Base-by-base conservation (phyloP, 2,113 vertebrate genomes). In the Harpagus bidentatus region DNA sequence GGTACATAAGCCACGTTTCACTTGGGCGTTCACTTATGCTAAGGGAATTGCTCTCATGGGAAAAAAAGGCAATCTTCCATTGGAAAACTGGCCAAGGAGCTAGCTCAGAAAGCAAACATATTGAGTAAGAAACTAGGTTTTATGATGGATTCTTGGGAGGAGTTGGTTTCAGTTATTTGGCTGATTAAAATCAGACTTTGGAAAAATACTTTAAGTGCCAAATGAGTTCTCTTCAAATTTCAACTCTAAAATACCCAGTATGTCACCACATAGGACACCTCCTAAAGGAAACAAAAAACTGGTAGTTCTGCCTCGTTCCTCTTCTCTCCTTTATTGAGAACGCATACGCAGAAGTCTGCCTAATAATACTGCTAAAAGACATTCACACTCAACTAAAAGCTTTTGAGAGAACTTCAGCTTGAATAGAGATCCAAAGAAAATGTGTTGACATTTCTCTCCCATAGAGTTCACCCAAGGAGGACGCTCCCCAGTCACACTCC, bases 101-200 rank as follows among this genome's bases (percentile, higher is more conserved):
- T 65, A 82, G 88, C 87, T 97, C 82, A 90, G 87, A 96, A 93
- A 96, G 85, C 71, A 96, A 93, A 96, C 93, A 95, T 31, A 72
- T 73, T 94, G 79, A 95, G 85, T 91, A 96, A 96, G 90, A 95
- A 95, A 85, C 87, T 42, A 52, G 58, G 79, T 32, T 94, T 95
- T 92, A 96, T 50, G 92, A 93, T 29, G 79, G 90, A 62, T 90
- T 95, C 61, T 61, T 95, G 88, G 93, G 97, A 96, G 95, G 93
- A 88, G 92, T 42, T 93, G 95, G 73, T 97, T 96, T 91, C 93
- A 96, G 56, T 93, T 93, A 91, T 76, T 95, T 90, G 73, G n/a
- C 53, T 95, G 88, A 95, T 96, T 94, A 88, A 94, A 94, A 96
- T 96, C 96, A 96, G 70, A 58, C 74, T 83, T 48, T 80, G 93